These are phyloP conservation scores for Dicrostonyx torquatus DNA, from an alignment of 2,797 vertebrate species.

Conservation along the genomic window DNA sequence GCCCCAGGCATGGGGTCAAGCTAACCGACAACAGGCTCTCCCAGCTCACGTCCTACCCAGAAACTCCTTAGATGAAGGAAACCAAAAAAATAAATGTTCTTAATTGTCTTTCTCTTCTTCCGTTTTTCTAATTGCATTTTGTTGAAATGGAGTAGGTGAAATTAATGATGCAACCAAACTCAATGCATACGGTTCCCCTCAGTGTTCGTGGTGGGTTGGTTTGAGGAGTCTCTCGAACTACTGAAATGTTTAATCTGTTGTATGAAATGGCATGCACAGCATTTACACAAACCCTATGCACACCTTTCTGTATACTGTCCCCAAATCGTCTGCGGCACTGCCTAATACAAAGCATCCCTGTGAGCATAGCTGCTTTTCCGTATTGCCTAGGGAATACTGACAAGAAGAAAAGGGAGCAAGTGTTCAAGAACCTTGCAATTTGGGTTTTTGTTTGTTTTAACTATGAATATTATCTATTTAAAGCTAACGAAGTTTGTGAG, in stretches of 20 bases:
- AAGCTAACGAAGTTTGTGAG: not conserved
- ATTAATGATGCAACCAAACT: not conserved
- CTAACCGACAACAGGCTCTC: not conserved
- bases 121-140: not conserved
- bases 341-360: not conserved
- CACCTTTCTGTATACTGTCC: not conserved
- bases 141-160: not conserved
- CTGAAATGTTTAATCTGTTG: not conserved
- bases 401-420: not conserved
- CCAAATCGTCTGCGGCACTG: not conserved
- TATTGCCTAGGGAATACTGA: not conserved
- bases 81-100: not conserved
- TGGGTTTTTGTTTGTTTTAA: not conserved
- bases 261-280: not conserved
- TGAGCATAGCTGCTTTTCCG: not conserved
- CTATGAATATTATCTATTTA: not conserved
- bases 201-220: not conserved
- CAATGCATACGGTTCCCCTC: too few relatives aligned
- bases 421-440: not conserved
- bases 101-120: not conserved
- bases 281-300: not conserved
- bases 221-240: not conserved
- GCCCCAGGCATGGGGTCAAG: accelerated
- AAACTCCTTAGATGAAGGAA: not conserved
- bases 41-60: not conserved